phyloP scores from a whole-genome alignment of 2,113 vertebrate genomes.

The Ariopsis seemanni region DNA sequence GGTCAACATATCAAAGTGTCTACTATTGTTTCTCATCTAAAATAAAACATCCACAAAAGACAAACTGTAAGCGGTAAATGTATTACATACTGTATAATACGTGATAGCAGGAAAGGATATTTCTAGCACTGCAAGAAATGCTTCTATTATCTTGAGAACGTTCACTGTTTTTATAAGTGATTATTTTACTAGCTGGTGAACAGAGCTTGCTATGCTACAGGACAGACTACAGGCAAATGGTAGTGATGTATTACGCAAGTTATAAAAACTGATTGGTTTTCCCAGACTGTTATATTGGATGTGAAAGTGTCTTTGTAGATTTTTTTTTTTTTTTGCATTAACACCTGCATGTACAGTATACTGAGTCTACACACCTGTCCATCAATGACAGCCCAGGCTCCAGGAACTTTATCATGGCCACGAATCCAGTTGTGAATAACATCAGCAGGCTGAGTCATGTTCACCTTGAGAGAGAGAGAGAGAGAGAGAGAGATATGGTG shows the following conservation, averaged over 20 bases:
- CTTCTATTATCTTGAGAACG: not conserved
- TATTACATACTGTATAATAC: not conserved
- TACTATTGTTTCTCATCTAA: not conserved
- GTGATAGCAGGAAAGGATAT: not conserved
- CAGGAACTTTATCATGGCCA: constrained; percentile 97
- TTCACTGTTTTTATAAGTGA: not conserved
- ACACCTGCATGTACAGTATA: not conserved
- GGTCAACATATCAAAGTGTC: not conserved
- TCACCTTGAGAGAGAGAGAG: constrained; percentile 64
- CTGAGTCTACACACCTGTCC: constrained; percentile 76
- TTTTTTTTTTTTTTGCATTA: not conserved
- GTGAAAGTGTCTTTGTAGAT: not conserved
- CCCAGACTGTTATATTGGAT: too few species aligned
- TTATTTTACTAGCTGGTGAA: not conserved
- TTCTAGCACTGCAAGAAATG: not conserved
- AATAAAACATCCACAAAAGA: not conserved
- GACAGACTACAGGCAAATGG: too few species aligned
- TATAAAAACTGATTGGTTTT: not conserved
- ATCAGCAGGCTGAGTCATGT: constrained; percentile 82
- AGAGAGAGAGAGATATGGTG: not conserved
- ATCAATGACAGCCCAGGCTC: constrained; percentile 85
- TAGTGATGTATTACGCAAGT: not conserved
- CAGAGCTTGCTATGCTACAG: not conserved
- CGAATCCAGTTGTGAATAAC: constrained; percentile 96
- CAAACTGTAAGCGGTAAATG: not conserved